Percentiles rank a stretch among this genome's conserved stretches.
Conservation (phyloP, 2,113 vertebrate genomes). For the Dromaius novaehollandiae region DNA sequence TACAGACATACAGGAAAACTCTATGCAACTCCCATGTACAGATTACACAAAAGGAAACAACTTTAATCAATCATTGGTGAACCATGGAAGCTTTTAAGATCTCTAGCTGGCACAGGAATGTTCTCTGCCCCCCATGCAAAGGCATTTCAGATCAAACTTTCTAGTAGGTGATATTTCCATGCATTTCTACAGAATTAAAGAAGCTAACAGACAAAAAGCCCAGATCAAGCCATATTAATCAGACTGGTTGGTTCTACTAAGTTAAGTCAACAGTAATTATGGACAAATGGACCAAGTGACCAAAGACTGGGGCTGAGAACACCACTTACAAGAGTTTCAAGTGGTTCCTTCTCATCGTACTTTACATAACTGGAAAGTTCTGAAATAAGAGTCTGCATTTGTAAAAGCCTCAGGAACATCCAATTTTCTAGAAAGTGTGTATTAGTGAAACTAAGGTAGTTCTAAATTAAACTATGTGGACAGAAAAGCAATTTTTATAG, state of each 20-base stretch:
- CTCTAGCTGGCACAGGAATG: slow-evolving; percentile 65
- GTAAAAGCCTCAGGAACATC: slow-evolving; percentile 58
- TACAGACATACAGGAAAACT: slow-evolving; percentile 68
- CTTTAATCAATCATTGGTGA: slow-evolving; percentile 69
- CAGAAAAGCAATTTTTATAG: slow-evolving; percentile 35
- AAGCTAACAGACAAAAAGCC: slow-evolving; percentile 61
- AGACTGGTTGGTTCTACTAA: slow-evolving; percentile 46
- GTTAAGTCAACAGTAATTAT: slow-evolving; percentile 59
- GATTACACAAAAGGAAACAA: slow-evolving; percentile 68
- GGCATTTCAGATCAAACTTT: slow-evolving; percentile 64
- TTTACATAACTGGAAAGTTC: slow-evolving; percentile 11
- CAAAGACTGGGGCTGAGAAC: slow-evolving; percentile 39
- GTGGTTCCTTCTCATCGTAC: slow-evolving; percentile 8
- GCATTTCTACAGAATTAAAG: slow-evolving; percentile 68
- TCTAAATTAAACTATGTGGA: slow-evolving; percentile 23
- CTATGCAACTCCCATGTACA: slow-evolving; percentile 77
- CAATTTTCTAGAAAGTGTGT: neutral
- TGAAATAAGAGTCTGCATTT: neutral
- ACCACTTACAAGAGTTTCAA: neutral
- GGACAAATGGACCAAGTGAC: slow-evolving; percentile 68
- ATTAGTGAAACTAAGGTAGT: slow-evolving; percentile 6
- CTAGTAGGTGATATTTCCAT: slow-evolving; percentile 64
- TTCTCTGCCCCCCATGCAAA: slow-evolving; percentile 58
- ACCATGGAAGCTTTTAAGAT: slow-evolving; percentile 65
- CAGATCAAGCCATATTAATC: slow-evolving; percentile 35